Evolutionary conservation across 2,888 invertebrate genomes (phyloP).

Genomic region (Lapara coniferarum): DNA sequence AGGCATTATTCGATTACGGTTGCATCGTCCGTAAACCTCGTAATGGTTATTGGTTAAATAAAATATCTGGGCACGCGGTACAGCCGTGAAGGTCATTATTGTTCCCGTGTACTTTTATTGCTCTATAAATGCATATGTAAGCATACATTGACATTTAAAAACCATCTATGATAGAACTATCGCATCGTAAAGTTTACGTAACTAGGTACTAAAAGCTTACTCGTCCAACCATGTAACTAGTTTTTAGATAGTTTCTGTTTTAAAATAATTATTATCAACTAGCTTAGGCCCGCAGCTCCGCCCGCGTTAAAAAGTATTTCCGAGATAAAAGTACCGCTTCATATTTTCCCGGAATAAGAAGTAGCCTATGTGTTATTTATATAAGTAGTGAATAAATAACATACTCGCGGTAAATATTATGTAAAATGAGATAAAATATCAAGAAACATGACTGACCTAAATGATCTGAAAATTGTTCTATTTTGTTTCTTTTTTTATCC

Average conservation of each 20-base stretch:
- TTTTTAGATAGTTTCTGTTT: background rate
- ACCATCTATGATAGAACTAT: background rate
- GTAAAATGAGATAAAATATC: background rate
- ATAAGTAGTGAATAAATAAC: too few relatives aligned
- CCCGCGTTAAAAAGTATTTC: too few relatives aligned
- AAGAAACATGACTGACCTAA: background rate
- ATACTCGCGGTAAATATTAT: background rate
- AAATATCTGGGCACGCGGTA: constrained; percentile 49
- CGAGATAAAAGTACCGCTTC: too few relatives aligned
- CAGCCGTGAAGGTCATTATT: constrained; percentile 33
- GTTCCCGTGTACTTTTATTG: background rate
- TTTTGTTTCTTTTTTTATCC: background rate
- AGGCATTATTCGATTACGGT: constrained; percentile 52
- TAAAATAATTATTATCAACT: too few relatives aligned
- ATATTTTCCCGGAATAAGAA: too few relatives aligned
- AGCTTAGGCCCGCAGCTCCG: too few relatives aligned
- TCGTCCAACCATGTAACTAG: background rate
- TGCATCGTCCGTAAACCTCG: constrained; percentile 54
- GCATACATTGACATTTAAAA: constrained; percentile 1
- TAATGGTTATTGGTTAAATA: constrained; percentile 59
- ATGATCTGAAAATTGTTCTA: background rate
- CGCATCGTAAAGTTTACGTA: background rate
- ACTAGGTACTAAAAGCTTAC: background rate
- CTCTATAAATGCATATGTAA: background rate
- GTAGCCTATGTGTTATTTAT: too few relatives aligned